phyloP scores from a whole-genome alignment of 2,113 vertebrate genomes.

The Cochlearius cochlearius region DNA sequence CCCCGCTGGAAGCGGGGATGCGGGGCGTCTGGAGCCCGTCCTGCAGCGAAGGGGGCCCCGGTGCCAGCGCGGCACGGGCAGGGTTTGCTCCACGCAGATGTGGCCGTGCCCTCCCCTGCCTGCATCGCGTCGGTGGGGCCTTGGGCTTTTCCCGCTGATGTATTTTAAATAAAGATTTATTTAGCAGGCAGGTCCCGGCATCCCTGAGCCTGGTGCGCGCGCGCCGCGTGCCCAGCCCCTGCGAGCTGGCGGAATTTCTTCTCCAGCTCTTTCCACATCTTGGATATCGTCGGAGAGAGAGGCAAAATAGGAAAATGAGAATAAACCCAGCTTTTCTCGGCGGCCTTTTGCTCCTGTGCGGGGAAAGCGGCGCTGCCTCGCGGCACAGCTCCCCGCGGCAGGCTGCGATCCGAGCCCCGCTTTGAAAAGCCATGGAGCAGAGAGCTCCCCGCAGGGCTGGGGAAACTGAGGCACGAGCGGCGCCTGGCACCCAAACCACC shows the following conservation, averaged over 20 bases:
- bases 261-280: neutral
- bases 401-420: neutral
- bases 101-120: neutral
- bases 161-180: neutral
- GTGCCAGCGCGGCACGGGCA: neutral
- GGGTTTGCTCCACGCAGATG: accelerated
- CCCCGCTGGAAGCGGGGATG: neutral
- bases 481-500: neutral
- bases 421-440: neutral
- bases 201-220: neutral
- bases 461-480: neutral
- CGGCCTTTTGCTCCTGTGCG: neutral
- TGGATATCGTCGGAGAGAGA: neutral
- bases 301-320: neutral
- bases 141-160: neutral
- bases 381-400: accelerated
- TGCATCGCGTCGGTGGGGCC: accelerated
- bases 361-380: neutral
- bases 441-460: neutral
- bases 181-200: neutral
- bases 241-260: neutral
- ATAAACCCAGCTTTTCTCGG: neutral
- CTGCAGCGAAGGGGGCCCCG: neutral
- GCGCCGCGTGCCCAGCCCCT: accelerated
- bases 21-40: accelerated